These are phyloP conservation scores for Gasterosteus aculeatus DNA, from an alignment of 2,113 vertebrate species.

Conservation along the genomic window DNA sequence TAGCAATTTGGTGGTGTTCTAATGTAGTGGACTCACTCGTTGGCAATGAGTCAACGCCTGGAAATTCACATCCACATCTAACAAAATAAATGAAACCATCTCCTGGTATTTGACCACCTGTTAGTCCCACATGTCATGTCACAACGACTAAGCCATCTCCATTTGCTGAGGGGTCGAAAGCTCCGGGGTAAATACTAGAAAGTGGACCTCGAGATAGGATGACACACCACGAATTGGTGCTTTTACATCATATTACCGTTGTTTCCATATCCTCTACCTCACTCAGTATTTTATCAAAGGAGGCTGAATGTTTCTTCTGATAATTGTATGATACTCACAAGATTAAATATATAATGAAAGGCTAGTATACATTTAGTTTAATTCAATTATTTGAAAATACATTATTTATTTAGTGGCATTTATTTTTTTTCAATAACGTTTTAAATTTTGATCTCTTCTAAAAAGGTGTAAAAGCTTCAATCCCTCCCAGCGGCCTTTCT, in stretches of 20 bases:
- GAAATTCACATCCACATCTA: not conserved
- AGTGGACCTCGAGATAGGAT: not conserved
- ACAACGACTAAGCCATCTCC: not conserved
- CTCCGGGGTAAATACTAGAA: too few relatives aligned
- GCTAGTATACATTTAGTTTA: not conserved
- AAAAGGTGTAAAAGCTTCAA: too few relatives aligned
- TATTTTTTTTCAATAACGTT: not conserved
- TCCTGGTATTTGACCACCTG: not conserved
- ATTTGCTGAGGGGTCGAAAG: not conserved
- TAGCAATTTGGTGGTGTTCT: constrained; percentile 10
- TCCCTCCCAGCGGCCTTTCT: too few relatives aligned
- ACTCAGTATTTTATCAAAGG: too few relatives aligned
- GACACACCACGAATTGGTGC: too few relatives aligned
- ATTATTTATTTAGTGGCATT: too few relatives aligned
- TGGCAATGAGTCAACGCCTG: constrained; percentile 1
- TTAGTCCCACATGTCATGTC: not conserved
- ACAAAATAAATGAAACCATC: not conserved
- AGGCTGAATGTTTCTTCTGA: too few relatives aligned
- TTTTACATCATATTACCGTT: too few relatives aligned
- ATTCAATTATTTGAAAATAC: too few relatives aligned
- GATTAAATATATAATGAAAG: not conserved
- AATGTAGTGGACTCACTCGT: constrained; percentile 5
- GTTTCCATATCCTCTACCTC: too few relatives aligned
- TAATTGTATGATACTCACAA: too few relatives aligned
- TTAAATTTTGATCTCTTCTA: not conserved